Evolutionary conservation across 2,113 vertebrate genomes (phyloP), one percentile per base, ranked within the genome.

Genomic region (Lucifuga dentata): DNA sequence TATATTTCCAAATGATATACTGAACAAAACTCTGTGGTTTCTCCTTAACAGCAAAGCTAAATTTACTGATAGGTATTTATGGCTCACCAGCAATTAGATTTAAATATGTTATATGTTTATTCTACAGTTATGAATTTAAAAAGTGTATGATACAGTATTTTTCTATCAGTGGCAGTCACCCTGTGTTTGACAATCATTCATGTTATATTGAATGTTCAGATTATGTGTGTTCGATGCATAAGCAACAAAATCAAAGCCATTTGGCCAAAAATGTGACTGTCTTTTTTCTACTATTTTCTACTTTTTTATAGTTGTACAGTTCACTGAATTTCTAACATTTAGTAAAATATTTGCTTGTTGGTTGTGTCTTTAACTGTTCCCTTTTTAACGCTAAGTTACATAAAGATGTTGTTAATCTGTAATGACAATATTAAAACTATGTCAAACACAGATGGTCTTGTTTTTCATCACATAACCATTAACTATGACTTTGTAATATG

Each of bases 331-430:
- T 55, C 0, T n/a, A 33, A 32, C 17, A 19, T 58, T 70, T 40
- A 53, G 12, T 53, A 29, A 41, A 43, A 53, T 20, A 38, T 43
- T 65, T 67, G 6, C 19, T 57, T 63, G 17, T 44, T 58, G 44
- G 38, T 68, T 85, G 32, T 50, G 63, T 52, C 11, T 80, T 68
- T 80, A 55, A 64, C 51, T 59, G 17, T 39, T 29, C 26, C 26
- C 26, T 29, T 7, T 29, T 68, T 80, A 58, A 67, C 51, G 55
- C 16, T 39, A 39, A 33, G 60, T 49, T 24, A 50, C 39, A 8
- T 40, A 8, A 6, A 16, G 17, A 0, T 43, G 56, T 36, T 75
- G 55, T 84, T 75, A 75, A 70, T 76, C 56, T 80, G 43, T 68
- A 59, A 76, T 61, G 23, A 29, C 32, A 16, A 48, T 21, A 46